phyloP scores from a whole-genome alignment of 1,140 invertebrate genomes.

The Bombus breviceps region DNA sequence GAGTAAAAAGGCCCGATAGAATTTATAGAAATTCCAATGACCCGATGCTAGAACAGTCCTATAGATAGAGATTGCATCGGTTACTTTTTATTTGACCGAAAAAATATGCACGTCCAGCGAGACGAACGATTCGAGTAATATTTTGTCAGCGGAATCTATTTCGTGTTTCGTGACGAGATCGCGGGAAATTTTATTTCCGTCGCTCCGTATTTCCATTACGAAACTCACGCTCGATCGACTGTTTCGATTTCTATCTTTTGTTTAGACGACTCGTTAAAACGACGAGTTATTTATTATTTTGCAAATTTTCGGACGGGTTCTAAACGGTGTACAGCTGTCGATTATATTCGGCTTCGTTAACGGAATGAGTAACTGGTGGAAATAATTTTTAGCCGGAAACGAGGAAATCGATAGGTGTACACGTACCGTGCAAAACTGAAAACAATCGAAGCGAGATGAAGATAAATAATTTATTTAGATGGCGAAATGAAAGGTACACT shows the following conservation, averaged over 20 bases:
- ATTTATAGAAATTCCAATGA: constrained; percentile 18
- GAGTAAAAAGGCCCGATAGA: background rate
- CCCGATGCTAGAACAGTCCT: too few species aligned
- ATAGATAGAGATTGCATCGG: background rate
- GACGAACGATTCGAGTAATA: background rate
- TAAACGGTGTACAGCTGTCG: background rate
- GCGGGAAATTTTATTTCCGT: background rate
- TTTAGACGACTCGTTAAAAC: background rate
- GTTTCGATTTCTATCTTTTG: background rate
- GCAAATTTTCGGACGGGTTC: background rate
- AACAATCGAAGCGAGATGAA: background rate
- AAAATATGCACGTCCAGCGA: background rate
- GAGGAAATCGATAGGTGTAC: background rate
- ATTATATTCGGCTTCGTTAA: background rate
- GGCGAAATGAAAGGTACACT: background rate
- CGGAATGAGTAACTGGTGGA: background rate
- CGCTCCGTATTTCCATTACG: background rate
- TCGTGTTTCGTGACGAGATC: background rate
- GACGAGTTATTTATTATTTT: background rate
- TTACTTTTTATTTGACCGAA: background rate
- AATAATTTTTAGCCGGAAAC: constrained; percentile 10
- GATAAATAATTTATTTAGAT: constrained; percentile 8
- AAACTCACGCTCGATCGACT: background rate
- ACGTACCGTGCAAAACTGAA: background rate
- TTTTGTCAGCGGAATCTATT: background rate